Evolutionary conservation across 1,140 invertebrate genomes (phyloP).

Genomic region (Leguminivora glycinivorella): DNA sequence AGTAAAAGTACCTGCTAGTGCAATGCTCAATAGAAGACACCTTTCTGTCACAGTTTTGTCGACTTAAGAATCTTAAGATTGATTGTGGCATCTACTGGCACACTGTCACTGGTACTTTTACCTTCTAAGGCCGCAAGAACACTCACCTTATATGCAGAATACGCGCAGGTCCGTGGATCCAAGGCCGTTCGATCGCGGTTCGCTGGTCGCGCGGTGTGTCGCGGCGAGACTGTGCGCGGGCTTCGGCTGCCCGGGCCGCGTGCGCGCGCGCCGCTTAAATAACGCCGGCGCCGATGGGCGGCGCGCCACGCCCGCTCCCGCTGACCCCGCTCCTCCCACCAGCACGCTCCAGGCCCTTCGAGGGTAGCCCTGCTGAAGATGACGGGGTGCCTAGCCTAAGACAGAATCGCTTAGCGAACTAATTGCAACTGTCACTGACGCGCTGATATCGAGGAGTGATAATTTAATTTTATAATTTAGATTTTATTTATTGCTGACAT

Average conservation of each 20-base stretch:
- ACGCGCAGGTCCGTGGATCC: not conserved
- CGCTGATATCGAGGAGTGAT: too few species aligned
- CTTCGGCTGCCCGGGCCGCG: constrained; percentile 57
- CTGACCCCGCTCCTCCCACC: constrained; percentile 39
- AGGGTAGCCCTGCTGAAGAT: constrained; percentile 25
- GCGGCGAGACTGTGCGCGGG: constrained; percentile 52
- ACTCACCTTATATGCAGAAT: constrained; percentile 26
- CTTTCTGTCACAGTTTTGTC: too few species aligned
- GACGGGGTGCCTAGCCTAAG: constrained; percentile 18
- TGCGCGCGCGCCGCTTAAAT: constrained; percentile 53
- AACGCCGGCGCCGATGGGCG: constrained; percentile 54
- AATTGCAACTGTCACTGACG: too few species aligned
- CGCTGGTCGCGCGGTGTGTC: too few species aligned
- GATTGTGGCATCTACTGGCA: too few species aligned
- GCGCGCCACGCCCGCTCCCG: constrained; percentile 58
- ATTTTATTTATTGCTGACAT: too few species aligned
- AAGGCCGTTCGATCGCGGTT: constrained; percentile 40
- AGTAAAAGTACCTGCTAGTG: too few species aligned
- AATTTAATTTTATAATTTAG: too few species aligned
- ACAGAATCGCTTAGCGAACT: constrained; percentile 12
- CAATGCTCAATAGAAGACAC: too few species aligned
- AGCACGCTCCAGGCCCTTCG: constrained; percentile 24
- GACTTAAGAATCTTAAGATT: too few species aligned
- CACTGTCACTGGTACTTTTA: too few species aligned
- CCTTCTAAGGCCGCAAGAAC: not conserved